Conservation (phyloP, 2,797 vertebrate species). For the Fratercula arctica region DNA sequence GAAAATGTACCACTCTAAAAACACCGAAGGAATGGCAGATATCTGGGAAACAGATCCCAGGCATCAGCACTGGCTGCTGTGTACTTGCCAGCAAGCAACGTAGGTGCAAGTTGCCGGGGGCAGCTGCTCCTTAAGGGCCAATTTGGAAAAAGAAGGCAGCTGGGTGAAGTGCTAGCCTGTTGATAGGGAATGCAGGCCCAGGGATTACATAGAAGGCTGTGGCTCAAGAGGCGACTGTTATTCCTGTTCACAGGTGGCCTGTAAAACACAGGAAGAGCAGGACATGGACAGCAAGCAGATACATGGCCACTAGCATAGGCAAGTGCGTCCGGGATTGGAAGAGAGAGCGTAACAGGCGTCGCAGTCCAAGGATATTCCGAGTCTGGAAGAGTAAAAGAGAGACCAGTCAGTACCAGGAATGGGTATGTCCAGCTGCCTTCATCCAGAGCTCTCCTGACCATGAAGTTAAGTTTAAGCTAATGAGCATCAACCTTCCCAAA, state of each 20-base stretch:
- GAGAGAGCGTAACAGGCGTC: slow-evolving; percentile 81
- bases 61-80: neutral
- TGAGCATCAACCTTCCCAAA: neutral
- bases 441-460: neutral
- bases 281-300: slow-evolving; percentile 87
- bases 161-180: neutral
- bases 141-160: neutral
- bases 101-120: neutral
- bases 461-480: neutral
- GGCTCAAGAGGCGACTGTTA: neutral
- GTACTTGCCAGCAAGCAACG: neutral
- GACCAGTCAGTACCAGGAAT: neutral
- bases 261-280: slow-evolving; percentile 90
- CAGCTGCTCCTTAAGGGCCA: neutral
- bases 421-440: neutral
- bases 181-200: neutral
- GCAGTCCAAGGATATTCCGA: slow-evolving; percentile 76
- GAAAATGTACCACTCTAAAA: neutral
- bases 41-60: neutral
- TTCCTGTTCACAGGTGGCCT: slow-evolving; percentile 83
- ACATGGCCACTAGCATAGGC: slow-evolving; percentile 83
- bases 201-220: neutral
- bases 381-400: slow-evolving; percentile 73
- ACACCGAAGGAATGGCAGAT: neutral
- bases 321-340: slow-evolving; percentile 86